Evolutionary conservation across 1,140 invertebrate species (phyloP).

Genomic region (Nylanderia fulva): DNA sequence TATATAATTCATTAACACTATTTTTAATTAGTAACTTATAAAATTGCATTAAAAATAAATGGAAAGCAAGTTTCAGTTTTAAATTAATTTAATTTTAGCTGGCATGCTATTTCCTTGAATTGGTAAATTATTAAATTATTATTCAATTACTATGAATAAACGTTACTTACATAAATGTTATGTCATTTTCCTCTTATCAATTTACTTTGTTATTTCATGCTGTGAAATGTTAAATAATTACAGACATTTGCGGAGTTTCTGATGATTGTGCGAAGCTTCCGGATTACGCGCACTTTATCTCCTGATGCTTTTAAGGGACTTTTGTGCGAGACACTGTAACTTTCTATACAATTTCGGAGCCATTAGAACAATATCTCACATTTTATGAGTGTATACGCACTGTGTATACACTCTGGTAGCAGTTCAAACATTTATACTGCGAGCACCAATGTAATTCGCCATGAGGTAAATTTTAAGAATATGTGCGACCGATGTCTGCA

Average conservation of each 20-base stretch:
- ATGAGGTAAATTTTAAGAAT: constrained; percentile 42
- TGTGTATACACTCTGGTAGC: not conserved
- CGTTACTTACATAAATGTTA: not conserved
- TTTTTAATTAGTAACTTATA: no score
- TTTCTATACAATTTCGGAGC: constrained; percentile 46
- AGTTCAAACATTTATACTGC: constrained; percentile 54
- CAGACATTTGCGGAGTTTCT: not conserved
- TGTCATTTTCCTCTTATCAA: not conserved
- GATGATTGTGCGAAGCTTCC: constrained; percentile 16
- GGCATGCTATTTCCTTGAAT: not conserved
- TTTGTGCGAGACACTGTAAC: constrained; percentile 24
- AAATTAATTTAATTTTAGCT: not conserved
- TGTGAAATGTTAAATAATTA: constrained; percentile 28
- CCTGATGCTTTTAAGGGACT: constrained; percentile 41
- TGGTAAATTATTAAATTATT: not conserved
- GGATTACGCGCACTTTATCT: constrained; percentile 23
- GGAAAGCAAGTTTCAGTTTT: not conserved
- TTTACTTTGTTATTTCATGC: not conserved
- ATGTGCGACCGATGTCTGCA: not conserved
- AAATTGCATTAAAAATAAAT: not conserved
- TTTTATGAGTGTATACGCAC: constrained; percentile 10
- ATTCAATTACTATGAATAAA: not conserved
- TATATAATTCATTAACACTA: no score
- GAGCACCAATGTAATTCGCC: constrained; percentile 49
- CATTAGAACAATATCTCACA: constrained; percentile 41